Conservation (phyloP, 2,113 vertebrate genomes). For the Gymnocephalus cernua region DNA sequence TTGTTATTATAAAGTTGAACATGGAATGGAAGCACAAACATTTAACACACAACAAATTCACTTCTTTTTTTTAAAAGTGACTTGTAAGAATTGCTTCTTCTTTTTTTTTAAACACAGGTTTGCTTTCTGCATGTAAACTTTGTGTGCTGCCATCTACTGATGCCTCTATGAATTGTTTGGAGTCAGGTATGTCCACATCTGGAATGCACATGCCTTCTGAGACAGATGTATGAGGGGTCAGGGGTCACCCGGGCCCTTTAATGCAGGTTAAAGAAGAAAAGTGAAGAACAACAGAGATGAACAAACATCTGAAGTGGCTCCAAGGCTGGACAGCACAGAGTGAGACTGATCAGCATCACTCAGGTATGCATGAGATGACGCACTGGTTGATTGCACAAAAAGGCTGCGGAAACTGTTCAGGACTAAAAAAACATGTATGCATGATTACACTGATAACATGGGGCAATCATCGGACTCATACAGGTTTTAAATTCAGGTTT, state of each 20-base stretch:
- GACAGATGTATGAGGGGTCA: conserved; percentile 76
- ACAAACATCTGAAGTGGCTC: conserved; percentile 73
- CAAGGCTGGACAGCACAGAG: conserved; percentile 36
- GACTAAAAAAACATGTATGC: not conserved
- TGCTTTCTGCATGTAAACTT: conserved; percentile 5
- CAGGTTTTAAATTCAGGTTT: not conserved
- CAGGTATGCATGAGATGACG: conserved; percentile 25
- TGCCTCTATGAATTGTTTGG: conserved; percentile 11
- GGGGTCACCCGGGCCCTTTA: conserved; percentile 72
- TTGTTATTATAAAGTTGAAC: not conserved
- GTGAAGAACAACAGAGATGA: conserved; percentile 75
- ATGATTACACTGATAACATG: not conserved
- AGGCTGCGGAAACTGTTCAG: not conserved
- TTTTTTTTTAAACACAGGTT: not conserved
- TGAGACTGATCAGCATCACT: conserved; percentile 48
- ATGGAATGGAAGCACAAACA: not conserved
- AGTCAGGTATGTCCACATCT: conserved; percentile 78
- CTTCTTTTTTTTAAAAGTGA: not conserved
- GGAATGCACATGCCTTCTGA: conserved; percentile 80
- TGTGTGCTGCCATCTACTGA: conserved; percentile 78
- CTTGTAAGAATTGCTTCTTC: not conserved
- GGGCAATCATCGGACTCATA: not conserved
- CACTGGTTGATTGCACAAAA: not conserved
- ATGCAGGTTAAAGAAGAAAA: conserved; percentile 79
- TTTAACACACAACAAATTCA: not conserved